Base-by-base conservation (phyloP, 2,797 vertebrate genomes). In the Chanos chanos region DNA sequence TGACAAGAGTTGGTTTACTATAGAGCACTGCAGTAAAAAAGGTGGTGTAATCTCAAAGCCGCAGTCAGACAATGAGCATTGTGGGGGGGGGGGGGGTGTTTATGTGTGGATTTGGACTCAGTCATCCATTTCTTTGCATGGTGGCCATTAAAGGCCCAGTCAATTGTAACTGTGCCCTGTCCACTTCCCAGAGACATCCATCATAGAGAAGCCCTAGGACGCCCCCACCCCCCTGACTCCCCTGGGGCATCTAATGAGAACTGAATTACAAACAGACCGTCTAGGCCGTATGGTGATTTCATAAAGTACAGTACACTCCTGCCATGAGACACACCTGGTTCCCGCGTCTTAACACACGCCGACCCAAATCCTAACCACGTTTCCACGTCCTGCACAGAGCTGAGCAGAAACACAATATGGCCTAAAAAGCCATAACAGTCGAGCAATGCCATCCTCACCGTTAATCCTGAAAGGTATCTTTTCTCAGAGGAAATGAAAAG, bases 161-260 rank as follows among this genome's bases (percentile, higher is more conserved):
- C 82, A 78, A 84, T 89, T 89, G 86, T 86, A 76, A 72, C 70
- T 67, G 68, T 84, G 87, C 86, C 78, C 82, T 83, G 83, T 87
- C 85, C 86, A 89, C 82, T 89, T 89, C 83, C 83, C 82, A 77
- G 78, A 85, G 79, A 86, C 86, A 91, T 90, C 85, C 84, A 90
- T 91, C 89, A 90, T 78, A 59, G 65, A 77, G 76, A 73, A 78
- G 73, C 71, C 76, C 75, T 49, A 8, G 74, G 70, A 75, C 56
- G 61, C 66, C 31, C 12, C 62, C 58, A 50, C 40, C 43, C 63
- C 54, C 57, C 59, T 52, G 37, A 36, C 57, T 73, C 66, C 66
- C 76, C 77, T 72, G 86, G 85, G 71, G 60, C 30, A 47, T 77
- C 77, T 90, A 89, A 90, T 89, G 88, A 90, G 81, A 66, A 75